These are phyloP conservation scores for Babyrousa celebensis DNA, from an alignment of 2,797 vertebrate species.

Conservation along the genomic window DNA sequence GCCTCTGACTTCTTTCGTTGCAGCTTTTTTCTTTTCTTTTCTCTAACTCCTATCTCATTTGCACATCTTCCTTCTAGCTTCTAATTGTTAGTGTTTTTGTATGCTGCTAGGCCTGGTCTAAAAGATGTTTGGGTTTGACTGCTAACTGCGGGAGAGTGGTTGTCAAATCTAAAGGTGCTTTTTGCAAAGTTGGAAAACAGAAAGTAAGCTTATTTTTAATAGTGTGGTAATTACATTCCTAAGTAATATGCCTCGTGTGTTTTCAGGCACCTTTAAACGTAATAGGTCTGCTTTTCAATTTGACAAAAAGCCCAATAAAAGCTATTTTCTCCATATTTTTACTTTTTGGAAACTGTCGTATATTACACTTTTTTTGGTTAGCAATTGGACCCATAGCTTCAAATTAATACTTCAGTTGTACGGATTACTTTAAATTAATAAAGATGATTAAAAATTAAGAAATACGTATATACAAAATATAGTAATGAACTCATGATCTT, in stretches of 20 bases:
- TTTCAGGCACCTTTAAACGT: constrained; percentile 7
- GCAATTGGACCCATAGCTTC: background rate
- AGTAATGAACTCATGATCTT: background rate
- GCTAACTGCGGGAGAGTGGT: background rate
- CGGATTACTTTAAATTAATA: background rate
- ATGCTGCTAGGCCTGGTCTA: background rate
- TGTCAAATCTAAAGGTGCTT: background rate
- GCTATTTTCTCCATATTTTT: background rate
- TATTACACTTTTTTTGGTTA: constrained; percentile 13
- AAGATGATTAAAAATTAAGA: background rate
- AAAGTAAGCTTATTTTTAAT: background rate
- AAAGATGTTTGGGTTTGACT: background rate
- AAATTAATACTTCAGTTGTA: constrained; percentile 5
- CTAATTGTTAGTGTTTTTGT: background rate
- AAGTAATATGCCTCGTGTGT: background rate
- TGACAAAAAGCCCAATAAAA: background rate
- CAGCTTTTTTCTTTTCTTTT: background rate
- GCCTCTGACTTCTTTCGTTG: background rate
- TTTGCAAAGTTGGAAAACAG: background rate
- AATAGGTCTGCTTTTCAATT: background rate
- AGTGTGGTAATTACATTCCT: background rate
- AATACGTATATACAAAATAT: background rate
- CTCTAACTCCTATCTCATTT: background rate
- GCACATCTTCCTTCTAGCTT: background rate
- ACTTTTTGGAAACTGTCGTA: background rate